Evolutionary conservation across 2,888 invertebrate species (phyloP), one percentile per base, ranked within the genome.

Genomic region (Latrodectus elegans): DNA sequence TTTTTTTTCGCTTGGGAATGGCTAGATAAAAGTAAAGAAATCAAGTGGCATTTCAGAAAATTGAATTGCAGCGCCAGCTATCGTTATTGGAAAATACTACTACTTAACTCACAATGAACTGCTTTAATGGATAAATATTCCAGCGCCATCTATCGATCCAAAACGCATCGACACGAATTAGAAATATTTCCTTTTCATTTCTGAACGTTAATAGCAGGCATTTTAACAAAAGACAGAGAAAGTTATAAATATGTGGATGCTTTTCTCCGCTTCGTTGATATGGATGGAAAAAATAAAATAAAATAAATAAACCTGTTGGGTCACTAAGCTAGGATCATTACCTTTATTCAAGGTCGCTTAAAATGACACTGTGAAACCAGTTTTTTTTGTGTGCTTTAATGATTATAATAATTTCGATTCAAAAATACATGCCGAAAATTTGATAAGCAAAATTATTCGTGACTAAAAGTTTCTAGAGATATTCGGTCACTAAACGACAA

Each of bases 281-380:
- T 72, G 71, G 71, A 65, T 77, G 77, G 67, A 70, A 82, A 76
- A 77, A 68, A 52, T 10, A 15, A 77, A 68, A 52, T 10, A 15
- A 52, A 22, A 52, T 52, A 11, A 51, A 38, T 68, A 77, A 77
- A 84, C 84, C 84, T 77, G 77, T 84, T 77, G 84, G 77, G 77
- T 84, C 84, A 84, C 77, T 72, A 71, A 77, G 77, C 72, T 77
- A 77, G 77, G 84, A 77, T 84, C 84, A 84, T 84, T 84, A 84
- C 77, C 77, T 84, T 72, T 77, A 64, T 71, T 67, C 72, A 84
- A 84, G 72, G 84, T 84, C 84, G 76, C 83, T 71, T 26, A 60
- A 76, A 51, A 76, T 15, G 77, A 65, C 72, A 77, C 77, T 65
- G 77, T 64, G 65, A 55, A 84, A 84, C 77, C 84, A 77, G 77